phyloP scores from a whole-genome alignment of 2,113 vertebrate species.

The Numida meleagris region DNA sequence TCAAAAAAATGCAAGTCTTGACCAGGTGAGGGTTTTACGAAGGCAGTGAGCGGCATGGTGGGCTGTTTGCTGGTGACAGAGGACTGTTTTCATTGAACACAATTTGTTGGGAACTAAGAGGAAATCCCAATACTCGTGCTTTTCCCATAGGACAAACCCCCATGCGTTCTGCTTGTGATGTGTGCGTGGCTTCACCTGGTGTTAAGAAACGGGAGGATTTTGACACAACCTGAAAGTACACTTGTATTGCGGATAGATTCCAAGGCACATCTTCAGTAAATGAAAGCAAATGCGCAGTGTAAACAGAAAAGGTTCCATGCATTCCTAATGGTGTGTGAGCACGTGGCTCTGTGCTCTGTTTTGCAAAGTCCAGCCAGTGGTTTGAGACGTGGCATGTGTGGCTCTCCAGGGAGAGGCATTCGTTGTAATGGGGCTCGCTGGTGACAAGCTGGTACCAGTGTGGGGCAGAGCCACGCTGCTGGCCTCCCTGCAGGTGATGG shows the following conservation, averaged over 20 bases:
- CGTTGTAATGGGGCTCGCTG: fast-evolving
- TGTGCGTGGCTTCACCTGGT: background rate
- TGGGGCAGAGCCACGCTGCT: background rate
- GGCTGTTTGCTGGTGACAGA: background rate
- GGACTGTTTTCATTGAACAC: background rate
- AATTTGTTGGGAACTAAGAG: background rate
- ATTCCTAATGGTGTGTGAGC: background rate
- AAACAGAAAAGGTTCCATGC: background rate
- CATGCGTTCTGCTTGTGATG: background rate
- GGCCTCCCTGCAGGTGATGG: background rate
- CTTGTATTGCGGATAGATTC: background rate
- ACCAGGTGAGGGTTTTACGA: background rate
- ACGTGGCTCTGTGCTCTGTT: background rate
- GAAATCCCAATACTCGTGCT: background rate
- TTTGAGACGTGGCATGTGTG: fast-evolving
- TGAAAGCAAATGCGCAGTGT: background rate
- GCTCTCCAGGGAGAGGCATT: background rate
- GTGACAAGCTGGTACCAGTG: background rate
- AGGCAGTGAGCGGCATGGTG: background rate
- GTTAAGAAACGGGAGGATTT: background rate
- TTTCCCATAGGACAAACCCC: background rate
- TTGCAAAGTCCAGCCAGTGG: background rate
- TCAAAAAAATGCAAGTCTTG: background rate
- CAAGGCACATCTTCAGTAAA: background rate
- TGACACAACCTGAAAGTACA: background rate